Evolutionary conservation across 2,888 invertebrate genomes (phyloP), one percentile per base, ranked within the genome.

Genomic region (Melanostoma mellinum): DNA sequence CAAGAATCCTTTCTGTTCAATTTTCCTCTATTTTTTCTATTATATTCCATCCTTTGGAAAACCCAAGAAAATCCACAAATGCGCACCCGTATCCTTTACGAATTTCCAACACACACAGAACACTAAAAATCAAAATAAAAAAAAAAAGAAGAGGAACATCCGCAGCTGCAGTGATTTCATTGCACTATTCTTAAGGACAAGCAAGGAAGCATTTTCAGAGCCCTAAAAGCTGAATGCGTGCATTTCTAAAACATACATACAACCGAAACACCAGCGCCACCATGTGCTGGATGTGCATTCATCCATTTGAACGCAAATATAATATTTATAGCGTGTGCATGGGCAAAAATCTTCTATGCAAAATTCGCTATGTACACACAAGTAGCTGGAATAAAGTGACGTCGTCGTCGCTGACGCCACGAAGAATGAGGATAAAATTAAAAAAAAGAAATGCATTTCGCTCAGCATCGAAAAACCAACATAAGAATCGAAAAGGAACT

Each of bases 311-410:
- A 61, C 67, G 78, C 78, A 78, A 78, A 78, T 84, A 79, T 78
- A 78, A 84, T 78, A 84, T 84, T 84, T 78, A 84, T 84, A 74
- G 58, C 74, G 69, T 74, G 69, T 74, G 71, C 78, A 78, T 74
- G 78, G 63, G 38, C 53, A 63, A 84, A 84, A 79, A 84, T 78
- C 42, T 78, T 73, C 68, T 74, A 74, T 74, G 82, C 82, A 60
- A 78, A 84, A 84, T 74, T 56, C 60, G 53, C 32, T 78, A 32
- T 42, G 52, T 32, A 61, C 67, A 69, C 52, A 79, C 53, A 72
- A 48, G 38, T 44, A 61, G 68, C 55, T 48, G 35, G 1, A 20
- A 46, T 20, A 69, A 40, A 40, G 32, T 6, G 60, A 65, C 33
- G 20, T 20, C 20, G 20, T 20, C 20, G 20, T 20, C 20, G 20